Percentiles rank a stretch among this genome's conserved stretches.
Evolutionary conservation across 1,140 invertebrate species (phyloP).

Genomic region (Bicyclus anynana): DNA sequence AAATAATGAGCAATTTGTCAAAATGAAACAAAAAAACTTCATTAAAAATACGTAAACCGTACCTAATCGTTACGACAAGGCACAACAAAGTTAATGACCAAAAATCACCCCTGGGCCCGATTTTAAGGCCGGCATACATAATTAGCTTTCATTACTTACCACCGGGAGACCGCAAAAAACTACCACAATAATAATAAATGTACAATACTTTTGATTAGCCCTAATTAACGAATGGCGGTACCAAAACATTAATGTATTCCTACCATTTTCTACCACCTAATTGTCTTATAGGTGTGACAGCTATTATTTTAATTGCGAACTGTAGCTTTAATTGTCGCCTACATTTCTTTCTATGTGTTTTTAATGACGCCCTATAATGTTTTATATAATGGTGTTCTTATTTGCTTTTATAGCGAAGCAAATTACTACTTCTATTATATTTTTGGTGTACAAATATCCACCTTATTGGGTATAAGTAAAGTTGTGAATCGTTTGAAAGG

Average conservation of each 20-base stretch:
- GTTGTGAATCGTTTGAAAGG: neutral
- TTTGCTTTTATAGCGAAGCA: conserved; percentile 31
- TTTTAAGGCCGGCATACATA: conserved; percentile 24
- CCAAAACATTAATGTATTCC: conserved; percentile 69
- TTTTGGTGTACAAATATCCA: conserved; percentile 2
- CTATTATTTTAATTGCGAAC: conserved; percentile 74
- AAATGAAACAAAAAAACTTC: conserved; percentile 8
- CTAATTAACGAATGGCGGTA: conserved; percentile 57
- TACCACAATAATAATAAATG: conserved; percentile 19
- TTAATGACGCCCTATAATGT: conserved; percentile 57
- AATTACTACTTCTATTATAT: conserved; percentile 21
- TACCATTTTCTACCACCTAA: conserved; percentile 48
- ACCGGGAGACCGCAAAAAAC: conserved; percentile 24
- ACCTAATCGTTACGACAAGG: conserved; percentile 13
- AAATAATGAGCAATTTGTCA: conserved; percentile 3
- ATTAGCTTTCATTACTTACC: conserved; percentile 26
- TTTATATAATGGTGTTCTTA: conserved; percentile 39
- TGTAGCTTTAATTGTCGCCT: conserved; percentile 57
- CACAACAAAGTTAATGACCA: conserved; percentile 25
- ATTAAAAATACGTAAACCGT: conserved; percentile 19
- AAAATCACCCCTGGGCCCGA: conserved; percentile 25
- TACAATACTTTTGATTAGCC: conserved; percentile 69
- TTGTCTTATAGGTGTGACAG: conserved; percentile 73
- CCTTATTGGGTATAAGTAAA: neutral
- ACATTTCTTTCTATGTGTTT: conserved; percentile 60